Evolutionary conservation across 1,140 invertebrate species (phyloP).

Genomic region (Aphelinus atriplicis): DNA sequence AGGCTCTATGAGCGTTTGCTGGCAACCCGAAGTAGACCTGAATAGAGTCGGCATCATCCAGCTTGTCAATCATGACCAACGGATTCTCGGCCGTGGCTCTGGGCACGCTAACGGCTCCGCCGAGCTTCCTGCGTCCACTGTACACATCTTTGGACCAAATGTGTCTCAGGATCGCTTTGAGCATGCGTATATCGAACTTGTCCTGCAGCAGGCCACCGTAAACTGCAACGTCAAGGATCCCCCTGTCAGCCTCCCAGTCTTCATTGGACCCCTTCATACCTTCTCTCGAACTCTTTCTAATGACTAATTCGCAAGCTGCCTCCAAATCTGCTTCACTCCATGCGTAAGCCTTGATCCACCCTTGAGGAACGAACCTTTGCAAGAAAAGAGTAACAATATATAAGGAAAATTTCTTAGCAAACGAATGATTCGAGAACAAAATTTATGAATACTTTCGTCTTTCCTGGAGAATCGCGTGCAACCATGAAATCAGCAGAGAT

Average conservation of each 20-base stretch:
- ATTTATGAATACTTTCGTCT: constrained; percentile 73
- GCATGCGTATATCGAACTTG: constrained; percentile 77
- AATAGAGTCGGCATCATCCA: constrained; percentile 77
- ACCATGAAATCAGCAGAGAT: constrained; percentile 79
- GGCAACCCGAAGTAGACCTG: constrained; percentile 80
- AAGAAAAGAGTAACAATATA: not conserved
- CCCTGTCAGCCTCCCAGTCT: constrained; percentile 83
- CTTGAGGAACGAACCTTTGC: constrained; percentile 63
- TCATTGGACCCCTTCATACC: not conserved
- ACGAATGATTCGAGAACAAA: too few relatives aligned
- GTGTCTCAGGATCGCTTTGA: constrained; percentile 79
- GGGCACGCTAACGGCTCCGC: constrained; percentile 68
- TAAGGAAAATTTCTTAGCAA: too few relatives aligned
- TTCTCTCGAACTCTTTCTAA: constrained; percentile 55
- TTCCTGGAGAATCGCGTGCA: constrained; percentile 90
- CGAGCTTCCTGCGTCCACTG: constrained; percentile 68
- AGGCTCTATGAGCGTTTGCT: constrained; percentile 82
- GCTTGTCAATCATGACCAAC: constrained; percentile 68
- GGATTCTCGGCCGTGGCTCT: constrained; percentile 71
- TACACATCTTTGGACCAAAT: constrained; percentile 75
- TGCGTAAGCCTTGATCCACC: constrained; percentile 75
- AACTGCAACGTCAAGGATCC: constrained; percentile 83
- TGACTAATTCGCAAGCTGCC: constrained; percentile 79
- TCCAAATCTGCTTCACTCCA: constrained; percentile 87
- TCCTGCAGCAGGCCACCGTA: constrained; percentile 92